Evolutionary conservation across 2,888 invertebrate species (phyloP), one percentile per base, ranked within the genome.

Genomic region (Ferdinandea cuprea): DNA sequence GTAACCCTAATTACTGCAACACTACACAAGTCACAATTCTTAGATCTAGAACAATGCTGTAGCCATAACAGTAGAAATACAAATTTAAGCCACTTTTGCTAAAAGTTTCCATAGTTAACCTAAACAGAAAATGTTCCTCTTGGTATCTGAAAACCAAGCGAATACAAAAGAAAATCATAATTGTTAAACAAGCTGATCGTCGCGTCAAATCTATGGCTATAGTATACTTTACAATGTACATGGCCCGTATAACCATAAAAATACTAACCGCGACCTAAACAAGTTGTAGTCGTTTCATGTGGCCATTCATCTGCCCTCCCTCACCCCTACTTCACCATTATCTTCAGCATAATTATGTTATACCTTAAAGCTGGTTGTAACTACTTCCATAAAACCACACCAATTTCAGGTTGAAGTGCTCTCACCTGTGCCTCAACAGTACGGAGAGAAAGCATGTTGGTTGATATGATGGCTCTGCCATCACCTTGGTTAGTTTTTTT

Each of bases 311-410:
- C 50, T 32, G 72, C 42, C 48, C 42, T n/a, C n/a, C n/a, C n/a
- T n/a, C n/a, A n/a, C n/a, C 35, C 65, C 42, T 65, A 58, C 54
- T 59, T 58, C 42, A 25, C 71, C 71, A 58, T 65, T 78, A 71
- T 72, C 46, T 54, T 58, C 48, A 42, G 25, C 42, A 72, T 71
- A 77, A 77, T 63, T 58, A 71, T 77, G 71, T 48, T 71, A 63
- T 71, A 71, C 63, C 71, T 77, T 71, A 54, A 71, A 63, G 71
- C 56, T 63, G 71, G 63, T 77, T 77, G 76, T 21, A 54, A 50
- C 71, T 52, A 72, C 72, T 72, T 72, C 77, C 77, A 77, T 77
- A 77, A 77, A 77, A 77, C 77, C 78, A 65, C 78, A 72, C 78
- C 65, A 65, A 72, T 72, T 72, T 78, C 78, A 78, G 56, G 72